A percentile compares a stretch with the other conserved stretches of the same genome.
phyloP scores from a whole-genome alignment of 2,113 vertebrate genomes.

The Corynorhinus townsendii region DNA sequence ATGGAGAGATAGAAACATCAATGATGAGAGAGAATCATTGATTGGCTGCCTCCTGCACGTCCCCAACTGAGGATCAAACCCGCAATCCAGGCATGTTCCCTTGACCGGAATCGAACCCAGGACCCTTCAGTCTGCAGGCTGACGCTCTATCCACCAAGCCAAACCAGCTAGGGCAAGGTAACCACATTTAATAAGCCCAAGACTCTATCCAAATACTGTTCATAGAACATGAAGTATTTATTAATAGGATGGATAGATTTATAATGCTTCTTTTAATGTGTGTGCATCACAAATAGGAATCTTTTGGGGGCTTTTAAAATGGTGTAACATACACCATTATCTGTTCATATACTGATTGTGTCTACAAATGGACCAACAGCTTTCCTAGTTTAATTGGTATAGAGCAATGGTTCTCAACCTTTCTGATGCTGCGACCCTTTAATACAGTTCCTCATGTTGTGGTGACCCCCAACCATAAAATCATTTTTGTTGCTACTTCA shows the following conservation, averaged over 20 bases:
- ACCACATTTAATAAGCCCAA: background rate
- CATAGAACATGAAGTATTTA: background rate
- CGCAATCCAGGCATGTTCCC: too few species aligned
- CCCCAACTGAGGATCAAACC: too few species aligned
- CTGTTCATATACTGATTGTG: background rate
- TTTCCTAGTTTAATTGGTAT: background rate
- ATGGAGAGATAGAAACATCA: too few species aligned
- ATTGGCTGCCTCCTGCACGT: too few species aligned
- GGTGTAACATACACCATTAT: background rate
- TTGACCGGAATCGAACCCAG: too few species aligned
- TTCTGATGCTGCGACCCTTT: too few species aligned
- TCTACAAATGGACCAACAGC: background rate
- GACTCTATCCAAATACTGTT: background rate
- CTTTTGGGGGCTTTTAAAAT: background rate
- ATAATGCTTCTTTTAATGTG: background rate
- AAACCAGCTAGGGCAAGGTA: background rate
- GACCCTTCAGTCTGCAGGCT: too few species aligned
- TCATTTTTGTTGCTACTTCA: too few species aligned
- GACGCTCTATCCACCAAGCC: too few species aligned
- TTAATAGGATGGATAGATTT: background rate
- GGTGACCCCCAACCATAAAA: too few species aligned
- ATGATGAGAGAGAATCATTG: too few species aligned
- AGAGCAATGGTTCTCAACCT: background rate
- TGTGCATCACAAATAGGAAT: background rate
- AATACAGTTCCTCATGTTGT: too few species aligned